Evolutionary conservation across 1,140 invertebrate species (phyloP).

Genomic region (Calephelis virginiensis): DNA sequence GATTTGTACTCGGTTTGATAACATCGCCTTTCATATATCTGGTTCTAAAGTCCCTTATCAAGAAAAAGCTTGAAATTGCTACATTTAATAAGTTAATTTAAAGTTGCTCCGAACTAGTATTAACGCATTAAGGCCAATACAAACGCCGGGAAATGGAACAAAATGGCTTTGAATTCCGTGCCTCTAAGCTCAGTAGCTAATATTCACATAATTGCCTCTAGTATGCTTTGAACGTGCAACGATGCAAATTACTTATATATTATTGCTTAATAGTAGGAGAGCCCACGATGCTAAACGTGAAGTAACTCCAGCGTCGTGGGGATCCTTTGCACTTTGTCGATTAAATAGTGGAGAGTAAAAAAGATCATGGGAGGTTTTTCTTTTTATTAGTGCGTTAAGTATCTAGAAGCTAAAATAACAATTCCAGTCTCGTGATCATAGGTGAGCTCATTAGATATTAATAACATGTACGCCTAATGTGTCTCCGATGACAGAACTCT

Average conservation of each 20-base stretch:
- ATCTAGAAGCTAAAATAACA: too few relatives aligned
- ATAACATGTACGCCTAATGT: too few relatives aligned
- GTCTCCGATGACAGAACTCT: too few relatives aligned
- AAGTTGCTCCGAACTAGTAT: not conserved
- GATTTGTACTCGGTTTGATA: too few relatives aligned
- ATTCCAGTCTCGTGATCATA: too few relatives aligned
- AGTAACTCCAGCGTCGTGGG: too few relatives aligned
- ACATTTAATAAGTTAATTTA: not conserved
- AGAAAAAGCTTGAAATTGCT: not conserved
- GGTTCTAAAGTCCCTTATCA: not conserved
- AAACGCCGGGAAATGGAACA: not conserved
- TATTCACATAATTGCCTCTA: conserved; percentile 8
- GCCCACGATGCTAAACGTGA: too few relatives aligned
- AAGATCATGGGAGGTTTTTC: too few relatives aligned
- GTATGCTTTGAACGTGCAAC: conserved; percentile 12
- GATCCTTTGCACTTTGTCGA: not conserved
- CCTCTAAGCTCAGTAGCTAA: not conserved
- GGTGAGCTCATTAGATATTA: too few relatives aligned
- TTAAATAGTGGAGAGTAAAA: too few relatives aligned
- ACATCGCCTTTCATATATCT: too few relatives aligned
- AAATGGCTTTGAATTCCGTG: conserved; percentile 6
- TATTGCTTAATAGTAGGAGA: not conserved
- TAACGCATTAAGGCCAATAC: conserved; percentile 3
- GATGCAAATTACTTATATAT: conserved; percentile 9
- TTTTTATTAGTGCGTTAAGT: too few relatives aligned